Evolutionary conservation across 2,888 invertebrate species (phyloP), one percentile per base, ranked within the genome.

Genomic region (Tiphia femorata): DNA sequence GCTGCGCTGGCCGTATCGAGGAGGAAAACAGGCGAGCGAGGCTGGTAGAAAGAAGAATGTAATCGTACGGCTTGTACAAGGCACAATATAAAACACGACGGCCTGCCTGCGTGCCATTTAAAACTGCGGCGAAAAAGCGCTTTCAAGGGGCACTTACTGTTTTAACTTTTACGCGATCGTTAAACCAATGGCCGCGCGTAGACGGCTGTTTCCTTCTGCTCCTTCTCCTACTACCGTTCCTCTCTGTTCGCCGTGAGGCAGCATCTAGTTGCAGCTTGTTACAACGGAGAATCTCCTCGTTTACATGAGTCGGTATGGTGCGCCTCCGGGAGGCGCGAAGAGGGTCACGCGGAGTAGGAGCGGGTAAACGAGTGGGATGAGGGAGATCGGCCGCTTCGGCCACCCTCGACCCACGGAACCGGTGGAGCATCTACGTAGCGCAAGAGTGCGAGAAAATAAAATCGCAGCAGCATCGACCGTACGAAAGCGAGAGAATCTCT

Each of bases 151-250:
- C 70, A 66, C 62, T 75, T 72, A 62, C 64, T 65, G 73, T 67
- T 73, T 69, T 69, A 76, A 78, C 70, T 75, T 77, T 78, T 75
- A 77, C 64, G 66, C 57, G 62, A 58, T 73, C 75, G 63, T 75
- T 76, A 73, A 75, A 70, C 62, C 67, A 72, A 75, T 70, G 70
- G 67, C 46, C 61, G 61, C 58, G 50, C 57, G 58, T 42, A 49
- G 58, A 52, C 58, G 29, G 58, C 25, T 29, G 48, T 41, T 38
- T 57, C 56, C 50, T n/a, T n/a, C n/a, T n/a, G n/a, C n/a, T n/a
- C n/a, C n/a, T n/a, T n/a, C n/a, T n/a, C n/a, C n/a, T n/a, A n/a
- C n/a, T n/a, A n/a, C n/a, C n/a, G n/a, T n/a, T n/a, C n/a, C n/a
- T n/a, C n/a, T n/a, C n/a, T n/a, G n/a, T n/a, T n/a, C n/a, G n/a